Base-by-base conservation (phyloP, 1,140 invertebrate species). In the Apis laboriosa region DNA sequence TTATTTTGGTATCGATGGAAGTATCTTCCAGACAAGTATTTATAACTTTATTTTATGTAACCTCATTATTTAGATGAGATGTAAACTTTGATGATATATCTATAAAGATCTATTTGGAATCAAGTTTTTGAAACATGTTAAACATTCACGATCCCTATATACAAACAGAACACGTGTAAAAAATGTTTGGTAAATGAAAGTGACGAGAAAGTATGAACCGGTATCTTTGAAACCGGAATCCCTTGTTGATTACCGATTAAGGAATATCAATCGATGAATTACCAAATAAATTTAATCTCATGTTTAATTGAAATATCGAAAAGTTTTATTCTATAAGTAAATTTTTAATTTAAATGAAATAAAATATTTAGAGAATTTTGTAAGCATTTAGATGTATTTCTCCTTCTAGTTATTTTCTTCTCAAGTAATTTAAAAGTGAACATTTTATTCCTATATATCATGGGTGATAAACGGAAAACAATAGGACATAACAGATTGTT, bases 181-280 rank as follows among this genome's bases (percentile, higher is more conserved):
- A 15, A 56, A 24, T 49, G 24, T 21, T 66, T 28, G 49, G 34
- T 49, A 74, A 80, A 80, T 74, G 78, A 80, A 80, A 80, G 78
- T 66, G 78, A 64, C 78, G 78, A 80, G 78, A 80, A 80, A 80
- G 78, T 80, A 73, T 28, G 70, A 80, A 80, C 78, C 71, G 78
- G 78, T 80, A 74, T n/a, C 70, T 24, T 74, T 21, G 43, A 15
- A 80, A 74, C 78, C 78, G 78, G 78, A 80, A 80, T 80, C 70
- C 28, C 17, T 80, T 21, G 49, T 58, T 34, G 55, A 7, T 17
- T 12, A 7, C 70, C 78, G 70, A 80, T 80, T 80, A 80, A 53
- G 78, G 78, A 72, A 80, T 80, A 74, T 80, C 70, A 72, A 55
- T 68, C 76, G 66, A 4, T 43, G 34, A 61, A 74, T 80, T 51